Evolutionary conservation across 2,888 invertebrate species (phyloP).

Genomic region (Strigamia maritima): DNA sequence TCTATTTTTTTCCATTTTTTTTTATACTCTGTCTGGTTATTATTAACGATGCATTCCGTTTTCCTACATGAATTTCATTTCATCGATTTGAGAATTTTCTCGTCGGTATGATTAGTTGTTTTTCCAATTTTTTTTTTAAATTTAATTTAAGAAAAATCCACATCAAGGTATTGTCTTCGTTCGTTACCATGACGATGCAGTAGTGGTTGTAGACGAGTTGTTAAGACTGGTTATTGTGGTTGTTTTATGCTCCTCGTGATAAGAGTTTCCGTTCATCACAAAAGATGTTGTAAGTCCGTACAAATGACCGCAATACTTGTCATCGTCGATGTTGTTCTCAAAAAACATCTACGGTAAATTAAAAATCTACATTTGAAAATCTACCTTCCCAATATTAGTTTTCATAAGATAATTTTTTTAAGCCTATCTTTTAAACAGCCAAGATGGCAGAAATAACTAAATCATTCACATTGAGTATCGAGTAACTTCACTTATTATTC

Average conservation of each 20-base stretch:
- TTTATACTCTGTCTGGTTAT: not conserved
- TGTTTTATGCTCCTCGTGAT: constrained; percentile 42
- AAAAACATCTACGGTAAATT: constrained; percentile 99
- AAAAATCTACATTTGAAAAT: too few species aligned
- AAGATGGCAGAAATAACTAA: too few species aligned
- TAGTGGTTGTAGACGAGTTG: constrained; percentile 41
- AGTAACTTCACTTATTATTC: too few species aligned
- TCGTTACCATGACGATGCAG: constrained; percentile 39
- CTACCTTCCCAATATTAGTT: too few species aligned
- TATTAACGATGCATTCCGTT: constrained; percentile 11
- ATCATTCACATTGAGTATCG: too few species aligned
- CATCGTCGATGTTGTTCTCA: constrained; percentile 96
- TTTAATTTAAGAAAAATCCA: not conserved
- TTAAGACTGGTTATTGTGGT: constrained; percentile 59
- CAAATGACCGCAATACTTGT: constrained; percentile 91
- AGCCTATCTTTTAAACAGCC: too few species aligned
- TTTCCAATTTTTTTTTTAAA: not conserved
- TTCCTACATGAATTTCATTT: not conserved
- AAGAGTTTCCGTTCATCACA: constrained; percentile 60
- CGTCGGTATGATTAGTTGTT: not conserved
- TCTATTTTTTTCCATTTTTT: not conserved
- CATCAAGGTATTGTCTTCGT: not conserved
- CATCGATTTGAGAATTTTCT: constrained; percentile 1
- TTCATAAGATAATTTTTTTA: too few species aligned
- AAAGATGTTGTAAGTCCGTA: constrained; percentile 91